Percentiles rank a stretch among this genome's conserved stretches.
phyloP scores from a whole-genome alignment of 2,888 invertebrate species.

The Biston stratarius region DNA sequence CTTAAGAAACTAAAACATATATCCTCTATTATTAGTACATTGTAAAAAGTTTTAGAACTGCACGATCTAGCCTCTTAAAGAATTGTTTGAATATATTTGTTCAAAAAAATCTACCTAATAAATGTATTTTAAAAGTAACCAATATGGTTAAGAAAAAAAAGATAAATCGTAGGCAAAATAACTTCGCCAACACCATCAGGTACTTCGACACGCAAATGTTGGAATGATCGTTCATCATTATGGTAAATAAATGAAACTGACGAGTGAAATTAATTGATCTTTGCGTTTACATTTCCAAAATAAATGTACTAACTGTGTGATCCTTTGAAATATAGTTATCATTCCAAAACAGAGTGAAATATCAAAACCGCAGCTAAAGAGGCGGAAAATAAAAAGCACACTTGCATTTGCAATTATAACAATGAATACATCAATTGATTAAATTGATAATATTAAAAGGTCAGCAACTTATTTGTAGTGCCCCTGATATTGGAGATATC shows the following conservation, averaged over 20 bases:
- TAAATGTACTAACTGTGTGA: too few relatives aligned
- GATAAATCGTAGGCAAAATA: background rate
- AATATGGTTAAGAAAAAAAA: too few relatives aligned
- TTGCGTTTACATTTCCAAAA: background rate
- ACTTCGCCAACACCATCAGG: conserved; percentile 39
- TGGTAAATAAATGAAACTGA: background rate
- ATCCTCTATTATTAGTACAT: too few relatives aligned
- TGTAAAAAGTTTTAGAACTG: too few relatives aligned
- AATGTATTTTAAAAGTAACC: too few relatives aligned
- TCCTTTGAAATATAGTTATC: background rate
- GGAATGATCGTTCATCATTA: background rate
- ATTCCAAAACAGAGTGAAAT: background rate
- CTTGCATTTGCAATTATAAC: background rate
- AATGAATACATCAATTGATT: background rate
- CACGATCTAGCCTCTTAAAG: too few relatives aligned
- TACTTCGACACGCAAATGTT: conserved; percentile 9
- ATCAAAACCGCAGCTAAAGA: background rate
- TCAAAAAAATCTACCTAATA: too few relatives aligned
- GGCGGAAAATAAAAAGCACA: background rate
- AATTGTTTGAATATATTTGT: too few relatives aligned
- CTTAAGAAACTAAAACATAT: too few relatives aligned
- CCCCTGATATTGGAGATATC: too few relatives aligned
- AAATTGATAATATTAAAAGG: too few relatives aligned
- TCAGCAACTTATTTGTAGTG: too few relatives aligned
- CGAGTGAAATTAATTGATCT: background rate